Base-by-base conservation (phyloP, 1,140 invertebrate species). In the Sarcophaga peregrina region DNA sequence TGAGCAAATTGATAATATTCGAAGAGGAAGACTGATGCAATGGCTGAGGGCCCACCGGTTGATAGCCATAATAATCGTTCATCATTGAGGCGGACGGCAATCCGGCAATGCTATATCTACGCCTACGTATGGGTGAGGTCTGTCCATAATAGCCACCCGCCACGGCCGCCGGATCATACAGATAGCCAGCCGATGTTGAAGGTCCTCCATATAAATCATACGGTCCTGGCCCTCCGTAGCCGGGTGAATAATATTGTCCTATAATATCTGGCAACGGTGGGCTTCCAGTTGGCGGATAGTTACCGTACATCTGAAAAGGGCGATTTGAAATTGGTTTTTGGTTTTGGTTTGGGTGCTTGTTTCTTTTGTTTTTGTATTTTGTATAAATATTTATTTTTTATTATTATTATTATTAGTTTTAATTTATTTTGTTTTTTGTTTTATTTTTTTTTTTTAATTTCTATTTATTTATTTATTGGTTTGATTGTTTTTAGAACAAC, bases 271-370 rank as follows among this genome's bases (percentile, higher is more conserved):
- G 88, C 86, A 90, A 84, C 85, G 88, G 89, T 78, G 89, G 88
- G 82, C 89, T 90, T 87, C 89, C 89, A 84, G 85, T 85, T 80
- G 83, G 82, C 84, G 87, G 84, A 88, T 85, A 90, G 85, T 85
- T 86, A 89, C 89, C 88, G 86, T 90, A 90, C 89, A 90, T 90
- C 89, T 90, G 89, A 90, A 90, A 90, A 88, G 85, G 87, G 85
- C 89, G 88, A 90, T 90, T 89, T 85, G 87, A 88, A 88, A 87
- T 85, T 83, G 85, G 83, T 87, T 86, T 85, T 84, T 80, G 75
- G n/a, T 85, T 84, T 83, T 82, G 25, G 58, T n/a, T 83, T 86
- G 80, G 81, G 84, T 84, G 83, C 75, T 83, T 82, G 62, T 58
- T 17, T 83, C 80, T 81, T 83, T 80, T 73, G 17, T 82, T 83